Evolutionary conservation across 2,113 vertebrate species (phyloP).

Genomic region (Lagopus muta): DNA sequence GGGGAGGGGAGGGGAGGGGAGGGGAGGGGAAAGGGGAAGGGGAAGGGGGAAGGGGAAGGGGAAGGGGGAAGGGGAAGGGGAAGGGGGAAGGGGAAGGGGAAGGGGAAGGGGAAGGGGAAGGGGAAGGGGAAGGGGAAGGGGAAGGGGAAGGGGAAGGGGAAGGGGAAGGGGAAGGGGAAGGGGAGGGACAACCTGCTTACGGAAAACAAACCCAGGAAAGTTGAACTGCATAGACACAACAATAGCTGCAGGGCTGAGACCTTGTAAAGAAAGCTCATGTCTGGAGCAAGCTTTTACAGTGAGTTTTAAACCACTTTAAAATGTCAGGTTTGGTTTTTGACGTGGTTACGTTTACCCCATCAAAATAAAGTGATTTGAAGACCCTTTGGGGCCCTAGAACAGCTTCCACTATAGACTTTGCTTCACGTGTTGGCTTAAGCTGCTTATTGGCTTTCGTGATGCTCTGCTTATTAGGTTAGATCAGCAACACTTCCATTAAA

Average conservation of each 20-base stretch:
- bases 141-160: no score
- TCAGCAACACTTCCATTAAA: constrained; percentile 23
- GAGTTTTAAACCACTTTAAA: constrained; percentile 40
- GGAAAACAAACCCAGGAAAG: not conserved
- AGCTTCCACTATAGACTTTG: not conserved
- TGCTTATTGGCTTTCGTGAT: constrained; percentile 16
- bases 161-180: no score
- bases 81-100: no score
- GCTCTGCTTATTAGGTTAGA: not conserved
- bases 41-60: no score
- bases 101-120: no score
- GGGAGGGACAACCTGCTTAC: not conserved
- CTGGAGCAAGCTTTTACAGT: not conserved
- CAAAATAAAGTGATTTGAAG: constrained; percentile 20
- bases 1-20: no score
- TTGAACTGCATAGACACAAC: not conserved
- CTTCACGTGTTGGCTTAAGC: not conserved
- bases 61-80: no score
- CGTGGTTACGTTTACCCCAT: not conserved
- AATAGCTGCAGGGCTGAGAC: not conserved
- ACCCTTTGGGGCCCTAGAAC: constrained; percentile 1
- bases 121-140: no score
- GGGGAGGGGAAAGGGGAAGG: no score
- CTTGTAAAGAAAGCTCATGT: not conserved
- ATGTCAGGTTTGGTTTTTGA: not conserved